Conservation (phyloP, 1,140 invertebrate genomes). For the Tyrophagus putrescentiae region DNA sequence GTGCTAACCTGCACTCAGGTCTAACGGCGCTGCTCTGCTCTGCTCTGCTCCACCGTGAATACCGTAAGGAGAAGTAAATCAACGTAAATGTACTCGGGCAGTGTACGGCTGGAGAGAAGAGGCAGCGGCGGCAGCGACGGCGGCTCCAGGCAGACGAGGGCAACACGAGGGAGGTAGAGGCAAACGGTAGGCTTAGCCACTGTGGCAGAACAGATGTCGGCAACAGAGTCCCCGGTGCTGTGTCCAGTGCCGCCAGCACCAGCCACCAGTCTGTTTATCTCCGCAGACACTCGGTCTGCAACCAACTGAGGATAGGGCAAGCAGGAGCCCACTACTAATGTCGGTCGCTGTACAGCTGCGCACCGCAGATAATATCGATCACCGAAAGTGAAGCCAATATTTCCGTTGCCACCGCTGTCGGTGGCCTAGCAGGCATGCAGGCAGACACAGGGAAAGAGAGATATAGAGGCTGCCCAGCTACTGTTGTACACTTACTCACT, state of each 20-base stretch:
- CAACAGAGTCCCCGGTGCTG: neutral
- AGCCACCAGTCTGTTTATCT: neutral
- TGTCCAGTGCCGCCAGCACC: neutral
- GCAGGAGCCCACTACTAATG: neutral
- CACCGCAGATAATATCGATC: conserved; percentile 12
- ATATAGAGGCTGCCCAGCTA: neutral
- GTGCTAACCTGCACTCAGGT: too few relatives aligned
- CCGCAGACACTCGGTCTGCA: neutral
- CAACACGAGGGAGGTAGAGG: neutral
- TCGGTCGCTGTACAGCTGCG: neutral
- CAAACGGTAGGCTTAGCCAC: too few relatives aligned
- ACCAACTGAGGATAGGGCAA: conserved; percentile 2
- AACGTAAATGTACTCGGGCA: neutral
- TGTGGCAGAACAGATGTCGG: neutral
- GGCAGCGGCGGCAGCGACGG: too few relatives aligned
- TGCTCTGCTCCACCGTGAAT: too few relatives aligned
- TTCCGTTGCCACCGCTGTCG: neutral
- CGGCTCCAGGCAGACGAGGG: too few relatives aligned
- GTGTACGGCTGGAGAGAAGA: neutral
- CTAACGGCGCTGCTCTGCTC: too few relatives aligned
- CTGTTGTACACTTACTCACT: too few relatives aligned
- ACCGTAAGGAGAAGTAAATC: too few relatives aligned
- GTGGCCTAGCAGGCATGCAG: neutral
- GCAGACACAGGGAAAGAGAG: neutral
- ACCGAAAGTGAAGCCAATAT: conserved; percentile 7